Evolutionary conservation across 1,140 invertebrate species (phyloP).

Genomic region (Sitobion miscanthi): DNA sequence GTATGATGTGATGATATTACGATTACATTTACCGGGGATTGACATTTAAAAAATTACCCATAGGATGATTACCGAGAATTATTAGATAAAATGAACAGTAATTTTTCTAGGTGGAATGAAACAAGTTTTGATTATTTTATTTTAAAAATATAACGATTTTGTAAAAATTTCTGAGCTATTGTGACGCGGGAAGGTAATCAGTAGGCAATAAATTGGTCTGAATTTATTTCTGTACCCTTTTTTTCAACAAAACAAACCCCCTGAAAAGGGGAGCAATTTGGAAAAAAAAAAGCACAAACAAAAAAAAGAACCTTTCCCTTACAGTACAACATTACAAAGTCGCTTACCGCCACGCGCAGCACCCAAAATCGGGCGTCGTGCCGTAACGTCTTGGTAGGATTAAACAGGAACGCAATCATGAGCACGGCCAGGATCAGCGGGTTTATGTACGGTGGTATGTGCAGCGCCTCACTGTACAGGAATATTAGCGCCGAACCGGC

Average conservation of each 20-base stretch:
- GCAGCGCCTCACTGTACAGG: conserved; percentile 83
- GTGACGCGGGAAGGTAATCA: neutral
- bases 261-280: neutral
- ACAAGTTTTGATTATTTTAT: too few relatives aligned
- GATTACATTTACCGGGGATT: too few relatives aligned
- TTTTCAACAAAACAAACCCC: too few relatives aligned
- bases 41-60: too few relatives aligned
- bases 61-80: too few relatives aligned
- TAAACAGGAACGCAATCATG: conserved; percentile 88
- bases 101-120: too few relatives aligned
- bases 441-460: conserved; percentile 89
- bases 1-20: too few relatives aligned
- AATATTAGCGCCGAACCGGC: conserved; percentile 82
- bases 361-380: conserved; percentile 90
- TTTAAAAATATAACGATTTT: neutral
- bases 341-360: conserved; percentile 75
- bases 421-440: conserved; percentile 85
- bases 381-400: conserved; percentile 91
- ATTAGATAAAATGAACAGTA: too few relatives aligned
- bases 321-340: neutral
- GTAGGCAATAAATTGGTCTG: too few relatives aligned
- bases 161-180: neutral
- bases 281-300: neutral
- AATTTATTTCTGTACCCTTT: too few relatives aligned
- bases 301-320: accelerated